Base-by-base conservation (phyloP, 2,888 invertebrate genomes). In the Seira musarum region DNA sequence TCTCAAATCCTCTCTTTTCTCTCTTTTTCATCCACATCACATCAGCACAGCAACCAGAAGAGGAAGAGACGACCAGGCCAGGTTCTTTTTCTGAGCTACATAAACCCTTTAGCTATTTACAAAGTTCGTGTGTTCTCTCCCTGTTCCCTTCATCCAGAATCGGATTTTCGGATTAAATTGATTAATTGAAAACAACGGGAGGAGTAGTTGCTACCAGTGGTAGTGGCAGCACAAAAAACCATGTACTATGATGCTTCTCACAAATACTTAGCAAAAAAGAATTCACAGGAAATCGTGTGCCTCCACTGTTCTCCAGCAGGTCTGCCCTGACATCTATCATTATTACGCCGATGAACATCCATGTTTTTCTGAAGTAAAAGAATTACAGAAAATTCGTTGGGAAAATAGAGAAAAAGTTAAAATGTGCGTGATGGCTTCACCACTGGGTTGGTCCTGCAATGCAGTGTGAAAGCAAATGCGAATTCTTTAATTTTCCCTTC, bases 91-190 rank as follows among this genome's bases (percentile, higher is more conserved):
- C 13, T 40, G 13, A 40, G 40, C 40, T 40, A 8, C n/a, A n/a
- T 40, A 13, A 40, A 40, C 40, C 40, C 40, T 40, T 40, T 13
- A 40, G 40, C 40, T 40, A 40, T 40, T 40, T 40, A 40, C 40
- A 6, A 40, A 40, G 6, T 40, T 40, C 6, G 40, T 40, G 13
- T 8, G 40, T 40, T 40, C 6, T 40, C 6, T n/a, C n/a, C n/a
- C n/a, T 8, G 40, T 40, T 40, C 40, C 40, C 40, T n/a, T n/a
- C n/a, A n/a, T 13, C 40, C 40, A 40, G 68, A 80, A 79, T 80
- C 72, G 79, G 78, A 79, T 79, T 79, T 79, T 79, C 78, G 78
- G 79, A 80, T 80, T 80, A 80, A 80, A 80, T 80, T 80, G 73
- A 80, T 80, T 73, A 80, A 80, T 80, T 73, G 79, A 80, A 80